A percentile compares a stretch with the other conserved stretches of the same genome.
phyloP scores from a whole-genome alignment of 2,797 vertebrate genomes.

The Acanthurus tractus region DNA sequence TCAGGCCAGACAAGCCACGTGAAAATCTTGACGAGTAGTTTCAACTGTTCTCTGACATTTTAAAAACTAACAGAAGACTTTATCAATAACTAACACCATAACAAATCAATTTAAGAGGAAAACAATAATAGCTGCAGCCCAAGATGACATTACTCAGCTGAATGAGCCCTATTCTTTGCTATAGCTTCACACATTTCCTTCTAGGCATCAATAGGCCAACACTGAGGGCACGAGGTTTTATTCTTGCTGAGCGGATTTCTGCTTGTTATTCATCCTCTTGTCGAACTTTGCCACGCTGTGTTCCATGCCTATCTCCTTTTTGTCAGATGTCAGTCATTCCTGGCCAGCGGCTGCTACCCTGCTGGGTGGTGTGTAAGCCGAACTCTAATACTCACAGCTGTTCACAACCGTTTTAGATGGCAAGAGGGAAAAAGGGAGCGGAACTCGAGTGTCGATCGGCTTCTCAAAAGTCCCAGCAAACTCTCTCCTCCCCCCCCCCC shows the following conservation, averaged over 20 bases:
- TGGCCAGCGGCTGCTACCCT: slow-evolving; percentile 43
- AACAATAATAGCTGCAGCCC: neutral
- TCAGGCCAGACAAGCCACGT: neutral
- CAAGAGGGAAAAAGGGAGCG: slow-evolving; percentile 42
- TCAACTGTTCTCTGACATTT: neutral
- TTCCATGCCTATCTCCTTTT: slow-evolving; percentile 44
- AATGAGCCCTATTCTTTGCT: neutral
- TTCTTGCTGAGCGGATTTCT: slow-evolving; percentile 26
- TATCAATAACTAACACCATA: too few species aligned
- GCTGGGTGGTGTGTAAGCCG: slow-evolving; percentile 54
- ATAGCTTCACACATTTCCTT: slow-evolving; percentile 17
- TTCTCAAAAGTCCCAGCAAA: slow-evolving; percentile 34
- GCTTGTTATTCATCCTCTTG: slow-evolving; percentile 39
- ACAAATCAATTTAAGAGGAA: neutral
- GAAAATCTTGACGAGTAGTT: neutral
- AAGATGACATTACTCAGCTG: neutral
- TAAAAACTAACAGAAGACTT: neutral
- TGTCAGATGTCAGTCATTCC: slow-evolving; percentile 76
- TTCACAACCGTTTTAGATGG: slow-evolving; percentile 58
- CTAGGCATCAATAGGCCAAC: neutral
- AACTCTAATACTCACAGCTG: slow-evolving; percentile 75
- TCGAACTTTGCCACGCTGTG: slow-evolving; percentile 50
- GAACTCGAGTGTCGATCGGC: slow-evolving; percentile 42
- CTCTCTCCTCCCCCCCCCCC: neutral
- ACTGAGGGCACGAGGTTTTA: slow-evolving; percentile 14